These are phyloP conservation scores for Galaxias olidus DNA, from an alignment of 2,797 vertebrate genomes.

Conservation along the genomic window DNA sequence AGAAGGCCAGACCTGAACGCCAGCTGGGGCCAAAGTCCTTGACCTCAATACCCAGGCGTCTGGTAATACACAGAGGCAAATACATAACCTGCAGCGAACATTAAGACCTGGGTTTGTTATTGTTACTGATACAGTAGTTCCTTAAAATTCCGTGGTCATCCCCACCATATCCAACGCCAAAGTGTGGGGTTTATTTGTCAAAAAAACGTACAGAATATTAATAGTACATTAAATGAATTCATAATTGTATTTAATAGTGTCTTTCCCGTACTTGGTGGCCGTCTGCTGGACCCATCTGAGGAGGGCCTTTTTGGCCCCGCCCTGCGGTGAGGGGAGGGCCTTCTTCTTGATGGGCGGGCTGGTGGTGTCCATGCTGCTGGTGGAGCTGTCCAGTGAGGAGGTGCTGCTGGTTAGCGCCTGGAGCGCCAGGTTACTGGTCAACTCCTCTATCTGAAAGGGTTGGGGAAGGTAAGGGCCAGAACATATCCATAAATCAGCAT, in stretches of 20 bases:
- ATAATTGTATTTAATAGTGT: too few relatives aligned
- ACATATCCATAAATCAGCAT: background rate
- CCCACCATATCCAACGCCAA: background rate
- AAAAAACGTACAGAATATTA: background rate
- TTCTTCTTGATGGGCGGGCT: conserved; percentile 94
- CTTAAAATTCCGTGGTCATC: too few relatives aligned
- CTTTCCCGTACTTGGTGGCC: conserved; percentile 83
- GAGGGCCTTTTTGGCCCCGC: conserved; percentile 89
- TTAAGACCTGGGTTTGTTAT: background rate
- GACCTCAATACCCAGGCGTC: conserved; percentile 87
- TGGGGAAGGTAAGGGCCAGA: conserved; percentile 2
- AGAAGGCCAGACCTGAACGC: conserved; percentile 92
- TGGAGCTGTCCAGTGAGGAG: conserved; percentile 90
- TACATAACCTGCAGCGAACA: conserved; percentile 8
- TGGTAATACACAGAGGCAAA: conserved; percentile 53
- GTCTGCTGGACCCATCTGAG: conserved; percentile 93
- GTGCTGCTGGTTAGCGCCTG: conserved; percentile 84
- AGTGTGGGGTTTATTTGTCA: too few relatives aligned
- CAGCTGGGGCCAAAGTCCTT: conserved; percentile 97
- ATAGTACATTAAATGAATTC: too few relatives aligned
- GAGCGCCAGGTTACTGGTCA: conserved; percentile 90
- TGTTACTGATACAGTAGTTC: too few relatives aligned
- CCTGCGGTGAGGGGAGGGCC: conserved; percentile 83
- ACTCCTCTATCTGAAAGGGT: conserved; percentile 87
- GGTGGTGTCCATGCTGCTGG: conserved; percentile 84